Evolutionary conservation across 2,888 invertebrate genomes (phyloP).

Genomic region (Lepidocyrtoides sp.): DNA sequence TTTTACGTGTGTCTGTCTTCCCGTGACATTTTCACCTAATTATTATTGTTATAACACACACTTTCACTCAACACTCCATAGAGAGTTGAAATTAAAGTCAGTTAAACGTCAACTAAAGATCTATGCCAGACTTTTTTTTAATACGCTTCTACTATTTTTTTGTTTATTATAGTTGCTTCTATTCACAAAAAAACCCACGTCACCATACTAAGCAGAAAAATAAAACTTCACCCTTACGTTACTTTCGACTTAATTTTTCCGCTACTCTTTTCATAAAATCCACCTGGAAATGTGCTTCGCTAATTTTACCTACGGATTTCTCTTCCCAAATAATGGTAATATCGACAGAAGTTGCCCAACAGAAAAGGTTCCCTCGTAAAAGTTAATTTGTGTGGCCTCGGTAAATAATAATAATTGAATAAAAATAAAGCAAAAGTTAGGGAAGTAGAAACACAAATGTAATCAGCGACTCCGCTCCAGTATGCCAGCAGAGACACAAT

Average conservation of each 20-base stretch:
- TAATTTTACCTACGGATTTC: no score
- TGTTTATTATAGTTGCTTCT: background rate
- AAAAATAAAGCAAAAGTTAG: background rate
- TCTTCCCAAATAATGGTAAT: no score
- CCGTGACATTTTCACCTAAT: constrained; percentile 6
- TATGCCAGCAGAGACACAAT: no score
- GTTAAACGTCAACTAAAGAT: constrained; percentile 1
- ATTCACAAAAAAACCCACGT: background rate
- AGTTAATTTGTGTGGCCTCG: no score
- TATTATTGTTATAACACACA: background rate
- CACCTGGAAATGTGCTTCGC: background rate
- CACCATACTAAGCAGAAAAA: background rate
- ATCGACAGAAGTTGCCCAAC: no score
- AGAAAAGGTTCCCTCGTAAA: no score
- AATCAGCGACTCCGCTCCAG: background rate
- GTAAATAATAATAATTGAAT: background rate
- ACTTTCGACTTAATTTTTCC: background rate
- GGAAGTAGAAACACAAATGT: background rate
- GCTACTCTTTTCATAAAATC: background rate
- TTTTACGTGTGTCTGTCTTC: background rate
- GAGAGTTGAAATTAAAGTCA: constrained; percentile 8
- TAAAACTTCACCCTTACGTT: background rate
- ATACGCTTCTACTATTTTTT: background rate
- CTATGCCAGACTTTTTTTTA: background rate
- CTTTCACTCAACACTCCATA: background rate